Conservation (phyloP, 1,140 invertebrate species). For the Telenomus remus region DNA sequence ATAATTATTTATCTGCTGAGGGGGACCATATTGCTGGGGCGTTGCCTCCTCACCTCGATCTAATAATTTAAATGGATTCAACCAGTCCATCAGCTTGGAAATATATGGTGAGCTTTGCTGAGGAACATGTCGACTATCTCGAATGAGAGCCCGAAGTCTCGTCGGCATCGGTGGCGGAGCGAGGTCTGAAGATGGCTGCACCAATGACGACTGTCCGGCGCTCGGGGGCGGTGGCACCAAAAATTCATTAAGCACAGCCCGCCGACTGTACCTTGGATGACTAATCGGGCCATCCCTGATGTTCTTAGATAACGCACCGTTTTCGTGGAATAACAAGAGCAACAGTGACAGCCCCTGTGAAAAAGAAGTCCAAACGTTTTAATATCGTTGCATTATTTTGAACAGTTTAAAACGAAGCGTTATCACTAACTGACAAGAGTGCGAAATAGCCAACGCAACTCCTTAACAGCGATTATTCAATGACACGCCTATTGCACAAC, state of each 20-base stretch:
- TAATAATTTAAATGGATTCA: conserved; percentile 63
- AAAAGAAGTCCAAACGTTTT: conserved; percentile 5
- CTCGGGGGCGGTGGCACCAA: conserved; percentile 65
- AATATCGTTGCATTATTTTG: too few relatives aligned
- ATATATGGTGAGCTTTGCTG: conserved; percentile 64
- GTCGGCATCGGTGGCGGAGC: conserved; percentile 36
- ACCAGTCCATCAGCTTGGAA: conserved; percentile 64
- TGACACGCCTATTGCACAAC: conserved; percentile 36
- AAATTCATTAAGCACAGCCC: conserved; percentile 64
- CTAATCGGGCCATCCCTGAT: conserved; percentile 51
- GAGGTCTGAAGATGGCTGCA: conserved; percentile 32
- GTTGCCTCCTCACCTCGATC: background rate
- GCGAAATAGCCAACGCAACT: conserved; percentile 8
- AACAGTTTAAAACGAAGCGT: too few relatives aligned
- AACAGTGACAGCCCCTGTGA: conserved; percentile 65
- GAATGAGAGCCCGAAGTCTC: conserved; percentile 19
- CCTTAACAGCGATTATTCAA: conserved; percentile 1
- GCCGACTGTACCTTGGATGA: conserved; percentile 50
- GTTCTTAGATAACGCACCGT: conserved; percentile 52
- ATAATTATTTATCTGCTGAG: conserved; percentile 6
- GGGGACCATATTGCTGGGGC: conserved; percentile 8
- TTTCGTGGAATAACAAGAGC: conserved; percentile 58
- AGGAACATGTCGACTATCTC: conserved; percentile 40
- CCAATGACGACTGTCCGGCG: conserved; percentile 21
- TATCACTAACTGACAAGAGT: too few relatives aligned